phyloP scores from a whole-genome alignment of 2,888 invertebrate genomes.

The Tenthredo scrophulariae region DNA sequence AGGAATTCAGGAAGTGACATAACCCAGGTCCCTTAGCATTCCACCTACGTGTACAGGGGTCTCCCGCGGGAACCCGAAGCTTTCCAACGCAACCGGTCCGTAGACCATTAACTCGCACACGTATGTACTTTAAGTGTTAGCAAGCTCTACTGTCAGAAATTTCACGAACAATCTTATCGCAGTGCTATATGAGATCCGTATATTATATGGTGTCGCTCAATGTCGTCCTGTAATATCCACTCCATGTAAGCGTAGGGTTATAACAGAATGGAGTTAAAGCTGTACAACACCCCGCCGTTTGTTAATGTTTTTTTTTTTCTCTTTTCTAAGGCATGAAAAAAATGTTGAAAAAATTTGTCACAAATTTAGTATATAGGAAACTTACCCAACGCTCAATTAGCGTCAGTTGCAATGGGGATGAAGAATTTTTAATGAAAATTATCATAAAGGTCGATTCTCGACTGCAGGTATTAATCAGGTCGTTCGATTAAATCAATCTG shows the following conservation, averaged over 20 bases:
- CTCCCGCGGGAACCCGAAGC: slow-evolving; percentile 36
- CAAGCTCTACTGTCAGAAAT: background rate
- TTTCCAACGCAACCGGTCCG: slow-evolving; percentile 16
- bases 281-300: background rate
- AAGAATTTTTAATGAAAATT: background rate
- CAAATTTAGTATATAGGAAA: background rate
- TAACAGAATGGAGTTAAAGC: background rate
- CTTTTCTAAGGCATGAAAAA: background rate
- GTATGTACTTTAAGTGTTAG: slow-evolving; percentile 17
- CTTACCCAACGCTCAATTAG: slow-evolving; percentile 11
- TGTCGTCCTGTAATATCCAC: background rate
- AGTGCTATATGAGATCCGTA: background rate
- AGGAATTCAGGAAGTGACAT: slow-evolving; percentile 32
- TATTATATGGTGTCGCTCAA: background rate
- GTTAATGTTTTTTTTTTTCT: background rate
- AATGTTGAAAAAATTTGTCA: background rate
- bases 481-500: background rate
- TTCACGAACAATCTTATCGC: slow-evolving; percentile 30
- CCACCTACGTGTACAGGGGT: slow-evolving; percentile 33
- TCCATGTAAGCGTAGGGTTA: background rate
- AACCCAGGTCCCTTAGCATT: slow-evolving; percentile 24
- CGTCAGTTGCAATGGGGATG: background rate
- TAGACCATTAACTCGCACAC: slow-evolving; percentile 30
- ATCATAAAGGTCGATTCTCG: background rate
- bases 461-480: background rate